Evolutionary conservation across 2,888 invertebrate species (phyloP), one percentile per base, ranked within the genome.

Genomic region (Herminia tarsipennalis): DNA sequence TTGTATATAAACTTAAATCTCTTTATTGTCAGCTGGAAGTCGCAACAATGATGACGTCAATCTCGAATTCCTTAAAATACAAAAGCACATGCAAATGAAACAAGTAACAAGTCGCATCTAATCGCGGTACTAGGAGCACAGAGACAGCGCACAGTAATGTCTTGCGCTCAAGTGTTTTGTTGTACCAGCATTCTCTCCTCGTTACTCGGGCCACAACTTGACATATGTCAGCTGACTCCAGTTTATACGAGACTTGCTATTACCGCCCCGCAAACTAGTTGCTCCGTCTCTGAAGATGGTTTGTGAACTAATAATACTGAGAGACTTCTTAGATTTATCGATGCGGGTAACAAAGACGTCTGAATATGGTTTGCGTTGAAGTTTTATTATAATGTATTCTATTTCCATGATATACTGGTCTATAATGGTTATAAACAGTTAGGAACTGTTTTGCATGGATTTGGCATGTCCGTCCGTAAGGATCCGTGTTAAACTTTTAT

Each of bases 161-260:
- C 47, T 63, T 62, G 14, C 29, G n/a, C 29, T 56, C 54, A 67
- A 60, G 66, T 65, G 67, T 63, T 70, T 66, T 66, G 71, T 64
- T 61, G 65, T 70, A 67, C 62, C 71, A 62, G 74, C 73, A 74
- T 77, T 75, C 73, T 60, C 53, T 57, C 64, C 76, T 76, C 70
- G 75, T 76, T 76, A 72, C 65, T 37, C 54, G 36, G 42, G 21
- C 38, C 49, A 36, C 44, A 35, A 42, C 59, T 61, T 76, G 76
- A 75, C 71, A 66, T 59, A 59, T 64, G 70, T 65, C 75, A 68
- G 60, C 63, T 71, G 66, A 71, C 67, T 71, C 56, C 60, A 64
- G 66, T 65, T 72, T 54, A 37, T 63, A 66, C 62, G 14, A 35
- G 25, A 43, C 43, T 58, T 33, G 49, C 55, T 63, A 51, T 66